Conservation (phyloP, 2,888 invertebrate species). For the Gryllus longicercus region DNA sequence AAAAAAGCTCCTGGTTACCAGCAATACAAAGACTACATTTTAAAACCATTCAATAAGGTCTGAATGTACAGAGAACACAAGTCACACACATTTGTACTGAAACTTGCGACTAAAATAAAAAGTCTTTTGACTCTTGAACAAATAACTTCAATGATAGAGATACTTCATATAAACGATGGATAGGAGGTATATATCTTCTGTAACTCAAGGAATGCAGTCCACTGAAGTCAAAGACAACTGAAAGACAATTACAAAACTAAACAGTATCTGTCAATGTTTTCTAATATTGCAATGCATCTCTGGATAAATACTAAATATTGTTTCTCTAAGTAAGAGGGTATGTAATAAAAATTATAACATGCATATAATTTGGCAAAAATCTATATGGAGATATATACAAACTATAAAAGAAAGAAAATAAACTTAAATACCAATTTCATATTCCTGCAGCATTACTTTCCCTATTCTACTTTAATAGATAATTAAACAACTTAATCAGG, state of each 20-base stretch:
- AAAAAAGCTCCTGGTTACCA: not conserved
- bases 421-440: too few species aligned
- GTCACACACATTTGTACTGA: not conserved
- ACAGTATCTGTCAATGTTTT: too few species aligned
- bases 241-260: not conserved
- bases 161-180: not conserved
- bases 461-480: too few species aligned
- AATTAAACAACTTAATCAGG: too few species aligned
- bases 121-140: not conserved
- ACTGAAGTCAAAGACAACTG: constrained; percentile 1
- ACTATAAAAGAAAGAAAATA: too few species aligned
- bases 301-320: too few species aligned
- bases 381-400: too few species aligned
- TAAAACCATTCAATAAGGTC: not conserved
- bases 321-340: too few species aligned
- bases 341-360: too few species aligned
- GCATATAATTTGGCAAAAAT: too few species aligned
- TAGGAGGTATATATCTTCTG: not conserved
- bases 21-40: not conserved
- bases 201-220: not conserved
- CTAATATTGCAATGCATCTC: too few species aligned
- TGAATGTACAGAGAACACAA: not conserved
- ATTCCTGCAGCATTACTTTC: too few species aligned
- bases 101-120: not conserved
- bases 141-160: not conserved